Conservation (phyloP, 1,140 invertebrate species). For the Eriocheir sinensis region DNA sequence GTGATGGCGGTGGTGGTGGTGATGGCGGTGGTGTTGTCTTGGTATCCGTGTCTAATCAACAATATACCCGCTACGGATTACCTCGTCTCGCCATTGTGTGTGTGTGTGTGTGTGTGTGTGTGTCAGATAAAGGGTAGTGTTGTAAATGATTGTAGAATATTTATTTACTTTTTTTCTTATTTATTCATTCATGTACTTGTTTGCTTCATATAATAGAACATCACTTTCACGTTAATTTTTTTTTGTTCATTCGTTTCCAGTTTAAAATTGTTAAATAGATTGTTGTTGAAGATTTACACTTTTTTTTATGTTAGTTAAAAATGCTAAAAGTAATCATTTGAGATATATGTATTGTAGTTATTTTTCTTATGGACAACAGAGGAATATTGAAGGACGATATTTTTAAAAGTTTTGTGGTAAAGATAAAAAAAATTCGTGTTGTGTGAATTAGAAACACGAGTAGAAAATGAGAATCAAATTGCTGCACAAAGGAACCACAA, state of each 20-base stretch:
- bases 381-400: too few relatives aligned
- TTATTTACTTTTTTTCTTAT: background rate
- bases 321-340: too few relatives aligned
- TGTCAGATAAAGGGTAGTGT: background rate
- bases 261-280: too few relatives aligned
- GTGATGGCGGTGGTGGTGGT: background rate
- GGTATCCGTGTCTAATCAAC: constrained; percentile 40
- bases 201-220: too few relatives aligned
- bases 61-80: constrained; percentile 31
- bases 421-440: background rate
- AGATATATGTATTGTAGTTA: background rate
- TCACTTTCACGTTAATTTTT: too few relatives aligned
- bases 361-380: background rate
- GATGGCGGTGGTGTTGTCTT: background rate
- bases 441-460: too few relatives aligned
- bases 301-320: too few relatives aligned
- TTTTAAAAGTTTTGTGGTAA: background rate
- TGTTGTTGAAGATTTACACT: too few relatives aligned
- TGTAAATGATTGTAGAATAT: background rate
- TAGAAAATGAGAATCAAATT: too few relatives aligned
- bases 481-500: too few relatives aligned
- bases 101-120: background rate
- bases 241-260: too few relatives aligned
- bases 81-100: constrained; percentile 50
- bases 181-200: too few relatives aligned